Base-by-base conservation (phyloP, 2,113 vertebrate genomes). In the Hippoglossus stenolepis region DNA sequence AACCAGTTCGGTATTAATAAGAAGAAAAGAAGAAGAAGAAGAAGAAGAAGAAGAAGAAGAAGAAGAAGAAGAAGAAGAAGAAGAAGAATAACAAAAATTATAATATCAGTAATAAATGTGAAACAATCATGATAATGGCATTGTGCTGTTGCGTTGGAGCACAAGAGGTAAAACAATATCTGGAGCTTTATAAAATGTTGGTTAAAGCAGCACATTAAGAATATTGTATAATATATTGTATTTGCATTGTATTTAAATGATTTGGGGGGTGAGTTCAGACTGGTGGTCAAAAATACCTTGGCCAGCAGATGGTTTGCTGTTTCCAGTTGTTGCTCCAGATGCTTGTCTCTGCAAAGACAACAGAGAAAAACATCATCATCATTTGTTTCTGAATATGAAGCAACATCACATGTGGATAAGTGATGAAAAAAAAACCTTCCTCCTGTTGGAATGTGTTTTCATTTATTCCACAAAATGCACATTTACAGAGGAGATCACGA, bases 261-360 rank as follows among this genome's bases (percentile, higher is more conserved):
- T 12, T 3, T 3, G 11, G 40, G 40, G 40, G 40, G 40, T 12
- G 40, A 11, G 35, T 51, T 57, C 17, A 38, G 13, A 17, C 5
- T 40, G 24, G 47, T 35, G 18, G 75, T 23, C 11, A 13, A 47
- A 57, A 47, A 59, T 89, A 95, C 94, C 94, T 90, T 93, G 87
- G 85, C 43, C 86, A 77, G 80, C 82, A 82, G 92, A 85, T 72
- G 90, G 84, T 88, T 94, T 94, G 89, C 38, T 88, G 89, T 80
- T 93, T 87, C 91, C 93, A 74, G 83, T 86, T 45, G 61, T 75
- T 14, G 86, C 82, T 88, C 88, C 91, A 47, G 93, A 86, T 89
- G 88, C 85, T 93, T 93, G 90, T 91, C 91, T 94, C 94, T 95
- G 90, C 59, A 87, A 90, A 67, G 47, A 68, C 66, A 83, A 65